phyloP scores from a whole-genome alignment of 2,113 vertebrate genomes.

The Conger conger region DNA sequence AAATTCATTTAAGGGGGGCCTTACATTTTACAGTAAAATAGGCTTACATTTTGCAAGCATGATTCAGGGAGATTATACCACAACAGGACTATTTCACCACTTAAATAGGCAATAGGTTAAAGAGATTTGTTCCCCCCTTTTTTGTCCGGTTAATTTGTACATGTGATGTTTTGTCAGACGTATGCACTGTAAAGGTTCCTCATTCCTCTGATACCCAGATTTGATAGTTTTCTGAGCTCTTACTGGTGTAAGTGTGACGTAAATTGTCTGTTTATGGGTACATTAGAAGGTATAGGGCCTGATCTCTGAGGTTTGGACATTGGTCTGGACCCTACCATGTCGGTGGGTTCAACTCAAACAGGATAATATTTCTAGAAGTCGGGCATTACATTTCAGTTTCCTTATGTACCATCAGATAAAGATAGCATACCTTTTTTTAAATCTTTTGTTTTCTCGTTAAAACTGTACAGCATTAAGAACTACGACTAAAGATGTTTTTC shows the following conservation, averaged over 20 bases:
- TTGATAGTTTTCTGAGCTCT: background rate
- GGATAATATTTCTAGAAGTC: conserved; percentile 31
- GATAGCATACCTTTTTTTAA: conserved; percentile 20
- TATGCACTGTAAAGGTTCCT: background rate
- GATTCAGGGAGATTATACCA: background rate
- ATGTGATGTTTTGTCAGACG: background rate
- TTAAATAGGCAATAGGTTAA: background rate
- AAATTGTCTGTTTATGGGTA: background rate
- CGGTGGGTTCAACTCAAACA: conserved; percentile 31
- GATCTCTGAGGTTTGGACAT: conserved; percentile 12
- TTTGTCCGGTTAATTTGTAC: background rate
- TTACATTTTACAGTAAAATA: background rate
- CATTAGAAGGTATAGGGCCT: no score
- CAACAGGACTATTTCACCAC: background rate
- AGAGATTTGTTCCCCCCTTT: background rate
- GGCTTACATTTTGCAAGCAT: background rate
- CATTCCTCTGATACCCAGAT: background rate
- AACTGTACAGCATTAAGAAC: background rate
- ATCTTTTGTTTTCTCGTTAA: no score
- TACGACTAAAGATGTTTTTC: no score
- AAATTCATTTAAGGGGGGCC: background rate
- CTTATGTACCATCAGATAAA: conserved; percentile 38
- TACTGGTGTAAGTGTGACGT: background rate
- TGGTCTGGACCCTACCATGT: conserved; percentile 34
- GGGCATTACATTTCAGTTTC: conserved; percentile 20